Evolutionary conservation across 2,113 vertebrate genomes (phyloP), one percentile per base, ranked within the genome.

Genomic region (Periophthalmus modestus): DNA sequence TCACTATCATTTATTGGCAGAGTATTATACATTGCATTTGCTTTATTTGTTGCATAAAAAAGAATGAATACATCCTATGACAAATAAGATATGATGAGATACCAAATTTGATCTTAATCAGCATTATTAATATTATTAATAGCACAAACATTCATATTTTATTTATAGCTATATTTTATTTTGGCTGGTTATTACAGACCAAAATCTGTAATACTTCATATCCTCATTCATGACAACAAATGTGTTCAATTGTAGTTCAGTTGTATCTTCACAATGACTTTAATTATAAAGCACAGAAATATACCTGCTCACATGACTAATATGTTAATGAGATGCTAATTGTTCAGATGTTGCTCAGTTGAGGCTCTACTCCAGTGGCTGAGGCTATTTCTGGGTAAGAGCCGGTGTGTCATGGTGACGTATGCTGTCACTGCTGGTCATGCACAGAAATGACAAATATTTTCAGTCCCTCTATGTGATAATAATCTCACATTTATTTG

Each of bases 331-430:
- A 28, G 21, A 15, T 28, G 57, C 21, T 59, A 24, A 59, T 28
- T 24, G 16, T 34, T 62, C 59, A 65, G 34, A 39, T 65, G 34
- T n/a, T 36, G 62, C 62, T 39, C 62, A 65, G 34, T n/a, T 65
- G 15, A 4, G 19, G 9, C 28, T 16, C 58, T 34, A 3, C 57
- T 59, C 57, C 23, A 62, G 59, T 34, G 59, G 59, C 59, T 34
- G 59, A 62, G 18, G 59, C 28, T 33, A 18, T 65, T 65, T 65
- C 59, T 62, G 59, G 59, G 23, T 62, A 65, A 34, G 62, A n/a
- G 34, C 19, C 19, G 59, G 59, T 43, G 34, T 43, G 62, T 65
- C 62, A 65, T 39, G 18, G 62, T 65, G 62, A 65, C 62, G 34
- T 21, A n/a, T n/a, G 18, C 36, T 14, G 13, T 43, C 19, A 39